Evolutionary conservation across 2,797 vertebrate genomes (phyloP), one percentile per base, ranked within the genome.

Genomic region (Cossypha heuglini): DNA sequence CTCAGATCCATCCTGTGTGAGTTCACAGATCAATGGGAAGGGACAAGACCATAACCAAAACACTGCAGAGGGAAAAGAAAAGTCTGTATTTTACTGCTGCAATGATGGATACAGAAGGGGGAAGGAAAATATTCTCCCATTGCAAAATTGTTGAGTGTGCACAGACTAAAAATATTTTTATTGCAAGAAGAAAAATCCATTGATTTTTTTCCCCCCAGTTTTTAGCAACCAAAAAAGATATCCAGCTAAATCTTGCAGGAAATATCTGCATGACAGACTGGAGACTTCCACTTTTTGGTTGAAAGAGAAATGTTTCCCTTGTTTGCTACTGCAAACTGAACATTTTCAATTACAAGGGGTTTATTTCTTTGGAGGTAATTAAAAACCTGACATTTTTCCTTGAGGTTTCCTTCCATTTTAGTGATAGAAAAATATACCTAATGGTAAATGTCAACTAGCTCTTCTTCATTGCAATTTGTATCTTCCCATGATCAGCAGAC

Each of bases 341-440:
- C 0, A 0, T 35, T 93, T 94, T 77, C 78, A 74, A 25, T 71
- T 77, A 80, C 16, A 15, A 25, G 11, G 13, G 6, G 4, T 85
- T 85, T 82, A 68, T 77, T 94, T 90, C 75, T 81, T 91, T 58
- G 21, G 17, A 92, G 51, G 25, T 52, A 94, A 93, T 94, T 86
- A 88, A 90, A 95, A 91, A 52, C 5, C 28, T 80, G 71, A 67
- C 64, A 67, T 92, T 80, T 63, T 89, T 59, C 46, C 57, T 83
- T 42, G 37, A 89, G 43, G 28, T 91, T 94, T 87, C 38, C 35
- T 62, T 90, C 28, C 8, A 86, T 83, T 88, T 83, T 72, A 86
- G 66, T 62, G 37, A 66, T 10, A 59, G 48, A 69, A 78, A 94
- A 86, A 48, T 29, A 48, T 2, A n/a, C 42, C 16, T 42, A 77